phyloP scores from a whole-genome alignment of 2,797 vertebrate genomes.

The Graptemys geographica region DNA sequence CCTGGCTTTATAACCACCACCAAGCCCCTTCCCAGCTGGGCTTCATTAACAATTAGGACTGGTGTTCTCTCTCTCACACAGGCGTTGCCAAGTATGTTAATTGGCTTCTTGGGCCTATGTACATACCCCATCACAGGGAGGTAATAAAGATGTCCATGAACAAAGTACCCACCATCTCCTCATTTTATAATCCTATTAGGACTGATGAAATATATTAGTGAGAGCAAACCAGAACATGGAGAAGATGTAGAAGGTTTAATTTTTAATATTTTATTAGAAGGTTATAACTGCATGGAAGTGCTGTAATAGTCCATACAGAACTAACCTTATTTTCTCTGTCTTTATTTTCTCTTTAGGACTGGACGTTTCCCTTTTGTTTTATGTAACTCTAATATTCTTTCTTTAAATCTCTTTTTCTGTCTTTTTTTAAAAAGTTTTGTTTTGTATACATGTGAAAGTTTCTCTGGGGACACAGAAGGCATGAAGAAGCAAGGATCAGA shows the following conservation, averaged over 20 bases:
- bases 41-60: not conserved
- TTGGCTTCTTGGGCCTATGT: not conserved
- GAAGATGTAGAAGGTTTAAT: not conserved
- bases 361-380: not conserved
- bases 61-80: not conserved
- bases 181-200: conserved; percentile 2
- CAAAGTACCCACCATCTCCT: not conserved
- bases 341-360: not conserved
- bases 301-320: not conserved
- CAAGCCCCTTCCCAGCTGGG: not conserved
- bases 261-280: not conserved
- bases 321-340: not conserved
- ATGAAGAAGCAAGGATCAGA: not conserved
- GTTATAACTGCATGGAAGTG: not conserved
- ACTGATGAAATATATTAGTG: not conserved
- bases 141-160: not conserved
- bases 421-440: not conserved
- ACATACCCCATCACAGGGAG: not conserved
- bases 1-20: not conserved
- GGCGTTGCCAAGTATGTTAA: not conserved
- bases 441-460: not conserved
- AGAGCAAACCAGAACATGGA: not conserved
- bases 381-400: not conserved
- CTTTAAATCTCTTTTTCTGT: not conserved
- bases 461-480: not conserved